Conservation (phyloP, 2,888 invertebrate genomes). For the Camponotus fellah region DNA sequence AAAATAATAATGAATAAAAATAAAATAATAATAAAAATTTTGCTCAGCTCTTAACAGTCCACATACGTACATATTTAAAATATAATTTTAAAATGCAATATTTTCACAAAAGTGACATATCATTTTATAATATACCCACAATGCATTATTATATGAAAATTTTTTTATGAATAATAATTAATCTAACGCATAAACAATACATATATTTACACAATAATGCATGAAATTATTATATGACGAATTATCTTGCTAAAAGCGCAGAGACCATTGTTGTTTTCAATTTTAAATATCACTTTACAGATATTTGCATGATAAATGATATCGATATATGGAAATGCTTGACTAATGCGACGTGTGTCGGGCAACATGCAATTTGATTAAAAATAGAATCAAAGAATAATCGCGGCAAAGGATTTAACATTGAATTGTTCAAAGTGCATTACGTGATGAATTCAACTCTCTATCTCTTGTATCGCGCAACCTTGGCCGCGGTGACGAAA, state of each 20-base stretch:
- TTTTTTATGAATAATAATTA: conserved; percentile 20
- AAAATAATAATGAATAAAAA: not conserved
- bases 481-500: conserved; percentile 12
- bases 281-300: conserved; percentile 32
- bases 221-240: conserved; percentile 38
- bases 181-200: not conserved
- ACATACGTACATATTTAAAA: not conserved
- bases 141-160: not conserved
- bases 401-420: not conserved
- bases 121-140: not conserved
- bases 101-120: not conserved
- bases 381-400: conserved; percentile 16
- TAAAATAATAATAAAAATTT: conserved; percentile 20
- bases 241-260: conserved; percentile 2
- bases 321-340: conserved; percentile 29
- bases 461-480: not conserved
- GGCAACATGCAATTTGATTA: not conserved
- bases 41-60: not conserved
- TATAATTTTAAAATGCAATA: conserved; percentile 15
- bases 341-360: conserved; percentile 8
- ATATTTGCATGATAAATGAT: conserved; percentile 29
- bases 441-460: not conserved
- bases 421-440: not conserved
- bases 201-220: conserved; percentile 23
- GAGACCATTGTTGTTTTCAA: not conserved